These are phyloP conservation scores for Alces alces DNA, from an alignment of 2,113 vertebrate genomes.

Conservation along the genomic window DNA sequence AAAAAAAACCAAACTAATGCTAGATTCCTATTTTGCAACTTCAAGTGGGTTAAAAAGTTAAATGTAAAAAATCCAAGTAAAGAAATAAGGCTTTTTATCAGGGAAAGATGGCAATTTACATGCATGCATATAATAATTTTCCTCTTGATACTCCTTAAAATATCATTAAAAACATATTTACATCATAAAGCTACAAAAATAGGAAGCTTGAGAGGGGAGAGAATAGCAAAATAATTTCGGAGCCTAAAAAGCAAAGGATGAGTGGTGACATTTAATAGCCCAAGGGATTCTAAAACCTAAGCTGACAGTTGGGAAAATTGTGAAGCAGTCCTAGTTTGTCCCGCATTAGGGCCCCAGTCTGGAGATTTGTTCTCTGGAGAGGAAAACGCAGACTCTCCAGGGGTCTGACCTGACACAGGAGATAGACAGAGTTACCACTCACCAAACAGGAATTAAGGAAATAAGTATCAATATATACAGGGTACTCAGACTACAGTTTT, in stretches of 20 bases:
- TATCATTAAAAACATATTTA: neutral
- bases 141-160: neutral
- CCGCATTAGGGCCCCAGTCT: neutral
- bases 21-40: neutral
- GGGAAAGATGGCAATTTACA: neutral
- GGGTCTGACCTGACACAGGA: neutral
- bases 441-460: neutral
- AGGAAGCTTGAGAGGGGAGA: neutral
- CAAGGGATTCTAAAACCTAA: neutral
- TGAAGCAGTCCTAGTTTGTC: neutral
- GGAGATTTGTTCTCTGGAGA: neutral
- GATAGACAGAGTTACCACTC: neutral
- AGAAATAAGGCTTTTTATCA: neutral
- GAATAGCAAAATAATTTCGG: neutral
- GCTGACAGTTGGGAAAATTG: neutral
- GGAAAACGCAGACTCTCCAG: neutral
- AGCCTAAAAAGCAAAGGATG: neutral
- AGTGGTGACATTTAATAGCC: neutral
- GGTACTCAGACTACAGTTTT: neutral
- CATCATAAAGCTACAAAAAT: neutral
- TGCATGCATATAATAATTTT: neutral
- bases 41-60: neutral
- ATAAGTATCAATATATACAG: neutral
- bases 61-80: neutral
- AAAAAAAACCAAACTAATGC: accelerated